Conservation (phyloP, 2,113 vertebrate genomes). For the Theristicus caerulescens region DNA sequence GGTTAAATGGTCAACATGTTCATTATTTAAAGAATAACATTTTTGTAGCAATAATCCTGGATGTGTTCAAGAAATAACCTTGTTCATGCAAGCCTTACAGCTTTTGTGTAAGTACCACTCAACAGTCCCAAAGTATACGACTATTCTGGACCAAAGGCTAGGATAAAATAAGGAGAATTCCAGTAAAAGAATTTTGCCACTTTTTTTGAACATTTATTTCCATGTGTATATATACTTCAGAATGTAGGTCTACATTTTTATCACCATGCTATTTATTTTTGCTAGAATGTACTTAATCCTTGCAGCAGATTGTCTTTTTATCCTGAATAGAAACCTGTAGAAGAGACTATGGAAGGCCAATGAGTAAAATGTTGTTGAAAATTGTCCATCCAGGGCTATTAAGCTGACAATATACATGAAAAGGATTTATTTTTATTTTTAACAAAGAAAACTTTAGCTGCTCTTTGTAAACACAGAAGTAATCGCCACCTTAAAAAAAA, state of each 20-base stretch:
- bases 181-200: neutral
- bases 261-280: neutral
- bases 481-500: neutral
- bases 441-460: neutral
- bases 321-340: neutral
- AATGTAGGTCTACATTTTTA: neutral
- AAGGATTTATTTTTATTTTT: neutral
- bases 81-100: neutral
- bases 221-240: neutral
- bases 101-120: neutral
- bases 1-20: constrained; percentile 39
- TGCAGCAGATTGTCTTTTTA: neutral
- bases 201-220: neutral
- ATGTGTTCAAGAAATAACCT: neutral
- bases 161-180: neutral
- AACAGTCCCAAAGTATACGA: neutral
- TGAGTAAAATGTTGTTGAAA: neutral
- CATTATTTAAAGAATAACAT: constrained; percentile 46
- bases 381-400: neutral
- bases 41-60: neutral
- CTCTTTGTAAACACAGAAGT: neutral
- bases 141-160: neutral
- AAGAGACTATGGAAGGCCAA: neutral
- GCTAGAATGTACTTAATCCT: neutral
- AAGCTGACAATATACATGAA: neutral